phyloP scores from a whole-genome alignment of 2,888 invertebrate genomes.

The Sphaerophoria rueppellii region DNA sequence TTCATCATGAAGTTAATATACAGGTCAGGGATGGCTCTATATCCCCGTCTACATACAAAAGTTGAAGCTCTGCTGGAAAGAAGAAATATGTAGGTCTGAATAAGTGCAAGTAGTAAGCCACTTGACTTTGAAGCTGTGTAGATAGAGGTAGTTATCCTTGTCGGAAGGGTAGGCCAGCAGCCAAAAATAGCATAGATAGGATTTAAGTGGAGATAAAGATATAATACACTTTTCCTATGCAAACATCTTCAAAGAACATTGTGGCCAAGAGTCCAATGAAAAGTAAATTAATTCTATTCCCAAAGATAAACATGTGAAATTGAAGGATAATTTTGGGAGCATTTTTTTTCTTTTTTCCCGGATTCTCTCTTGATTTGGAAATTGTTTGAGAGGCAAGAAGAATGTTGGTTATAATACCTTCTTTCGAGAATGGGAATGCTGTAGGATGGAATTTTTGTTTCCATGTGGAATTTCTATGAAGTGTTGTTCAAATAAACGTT shows the following conservation, averaged over 20 bases:
- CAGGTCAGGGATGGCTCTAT: conserved; percentile 39
- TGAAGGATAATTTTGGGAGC: conserved; percentile 32
- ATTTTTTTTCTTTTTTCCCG: not conserved
- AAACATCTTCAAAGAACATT: not conserved
- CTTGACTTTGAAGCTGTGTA: conserved; percentile 50
- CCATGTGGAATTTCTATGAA: conserved; percentile 37
- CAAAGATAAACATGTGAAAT: conserved; percentile 55
- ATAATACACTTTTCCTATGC: not conserved
- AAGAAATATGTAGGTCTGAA: not conserved
- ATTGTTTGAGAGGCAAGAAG: not conserved
- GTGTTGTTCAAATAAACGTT: conserved; percentile 58
- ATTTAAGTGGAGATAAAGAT: not conserved
- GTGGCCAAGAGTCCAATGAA: conserved; percentile 32
- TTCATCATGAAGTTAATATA: conserved; percentile 1
- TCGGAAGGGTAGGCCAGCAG: not conserved
- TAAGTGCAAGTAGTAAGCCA: conserved; percentile 7
- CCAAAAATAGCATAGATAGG: conserved; percentile 23
- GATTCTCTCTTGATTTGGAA: not conserved
- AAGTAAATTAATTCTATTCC: conserved; percentile 61
- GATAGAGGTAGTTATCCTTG: conserved; percentile 7
- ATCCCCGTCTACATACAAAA: not conserved
- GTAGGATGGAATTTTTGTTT: conserved; percentile 16
- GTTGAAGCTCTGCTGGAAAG: not conserved
- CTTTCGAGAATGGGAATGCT: not conserved
- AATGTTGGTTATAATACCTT: conserved; percentile 19